Evolutionary conservation across 2,888 invertebrate species (phyloP).

Genomic region (Oxycera nigricornis): DNA sequence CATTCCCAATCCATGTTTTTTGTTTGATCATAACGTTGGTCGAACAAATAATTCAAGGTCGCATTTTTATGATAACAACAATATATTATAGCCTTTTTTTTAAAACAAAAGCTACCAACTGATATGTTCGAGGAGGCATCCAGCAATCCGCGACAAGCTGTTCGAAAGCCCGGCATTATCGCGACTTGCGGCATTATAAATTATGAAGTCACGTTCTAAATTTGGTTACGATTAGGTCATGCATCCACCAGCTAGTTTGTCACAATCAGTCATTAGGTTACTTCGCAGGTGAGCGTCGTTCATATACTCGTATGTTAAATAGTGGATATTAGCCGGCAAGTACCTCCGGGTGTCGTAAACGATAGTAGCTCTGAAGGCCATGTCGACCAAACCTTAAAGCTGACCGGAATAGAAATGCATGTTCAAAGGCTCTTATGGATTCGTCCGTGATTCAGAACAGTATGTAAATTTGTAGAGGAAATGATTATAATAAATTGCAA

Average conservation of each 20-base stretch:
- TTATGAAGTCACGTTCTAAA: slow-evolving; percentile 34
- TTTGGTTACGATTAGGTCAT: slow-evolving; percentile 39
- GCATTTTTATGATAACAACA: neutral
- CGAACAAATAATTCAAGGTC: slow-evolving; percentile 8
- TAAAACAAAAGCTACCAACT: neutral
- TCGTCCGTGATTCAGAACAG: too few relatives aligned
- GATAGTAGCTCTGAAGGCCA: too few relatives aligned
- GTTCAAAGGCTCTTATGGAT: too few relatives aligned
- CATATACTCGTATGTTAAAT: too few relatives aligned
- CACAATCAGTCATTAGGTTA: neutral
- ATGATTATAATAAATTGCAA: too few relatives aligned
- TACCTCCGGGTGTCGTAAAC: too few relatives aligned
- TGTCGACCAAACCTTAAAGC: too few relatives aligned
- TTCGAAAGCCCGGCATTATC: neutral
- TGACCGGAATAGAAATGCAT: too few relatives aligned
- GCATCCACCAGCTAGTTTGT: neutral
- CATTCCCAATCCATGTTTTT: neutral
- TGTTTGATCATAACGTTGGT: neutral
- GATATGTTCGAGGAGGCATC: neutral
- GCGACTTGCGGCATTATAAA: neutral
- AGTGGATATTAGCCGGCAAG: too few relatives aligned
- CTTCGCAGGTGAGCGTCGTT: neutral
- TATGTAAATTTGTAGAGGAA: too few relatives aligned
- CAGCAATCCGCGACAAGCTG: neutral
- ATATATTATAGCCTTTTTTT: neutral